These are phyloP conservation scores for Heliconius sara DNA, from an alignment of 2,888 invertebrate species.

Conservation along the genomic window DNA sequence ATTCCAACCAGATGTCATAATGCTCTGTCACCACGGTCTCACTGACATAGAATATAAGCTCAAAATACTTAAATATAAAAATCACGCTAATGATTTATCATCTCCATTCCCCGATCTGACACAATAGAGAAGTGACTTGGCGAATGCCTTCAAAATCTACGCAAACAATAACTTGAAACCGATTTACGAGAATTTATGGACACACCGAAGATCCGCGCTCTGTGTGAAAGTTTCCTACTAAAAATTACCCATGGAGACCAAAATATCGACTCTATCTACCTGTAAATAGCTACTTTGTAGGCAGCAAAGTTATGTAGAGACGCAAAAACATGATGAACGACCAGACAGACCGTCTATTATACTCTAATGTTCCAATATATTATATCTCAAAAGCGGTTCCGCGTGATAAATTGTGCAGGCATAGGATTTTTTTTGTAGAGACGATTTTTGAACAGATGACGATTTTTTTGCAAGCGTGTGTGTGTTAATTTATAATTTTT, in stretches of 20 bases:
- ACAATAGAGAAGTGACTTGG: constrained; percentile 53
- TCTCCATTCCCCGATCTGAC: constrained; percentile 45
- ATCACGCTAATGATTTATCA: constrained; percentile 46
- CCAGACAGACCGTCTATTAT: constrained; percentile 75
- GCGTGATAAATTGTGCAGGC: constrained; percentile 70
- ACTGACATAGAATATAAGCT: constrained; percentile 21
- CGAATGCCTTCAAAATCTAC: constrained; percentile 61
- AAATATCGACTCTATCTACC: constrained; percentile 12
- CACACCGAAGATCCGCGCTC: constrained; percentile 55
- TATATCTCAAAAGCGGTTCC: constrained; percentile 73
- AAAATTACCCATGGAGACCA: background rate
- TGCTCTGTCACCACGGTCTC: no score
- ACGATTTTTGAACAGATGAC: constrained; percentile 62
- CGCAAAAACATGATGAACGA: constrained; percentile 76
- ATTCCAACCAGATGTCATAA: no score
- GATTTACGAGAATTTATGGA: constrained; percentile 67
- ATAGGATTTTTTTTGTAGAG: constrained; percentile 59
- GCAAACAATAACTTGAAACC: constrained; percentile 59
- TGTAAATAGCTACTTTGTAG: constrained; percentile 12
- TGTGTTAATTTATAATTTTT: constrained; percentile 59
- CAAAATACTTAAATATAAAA: constrained; percentile 39
- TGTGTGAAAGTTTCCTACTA: constrained; percentile 51
- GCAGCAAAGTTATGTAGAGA: constrained; percentile 44
- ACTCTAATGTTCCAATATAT: constrained; percentile 80
- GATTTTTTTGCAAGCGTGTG: constrained; percentile 50